Evolutionary conservation across 2,888 invertebrate genomes (phyloP).

Genomic region (Entomobrya proxima): DNA sequence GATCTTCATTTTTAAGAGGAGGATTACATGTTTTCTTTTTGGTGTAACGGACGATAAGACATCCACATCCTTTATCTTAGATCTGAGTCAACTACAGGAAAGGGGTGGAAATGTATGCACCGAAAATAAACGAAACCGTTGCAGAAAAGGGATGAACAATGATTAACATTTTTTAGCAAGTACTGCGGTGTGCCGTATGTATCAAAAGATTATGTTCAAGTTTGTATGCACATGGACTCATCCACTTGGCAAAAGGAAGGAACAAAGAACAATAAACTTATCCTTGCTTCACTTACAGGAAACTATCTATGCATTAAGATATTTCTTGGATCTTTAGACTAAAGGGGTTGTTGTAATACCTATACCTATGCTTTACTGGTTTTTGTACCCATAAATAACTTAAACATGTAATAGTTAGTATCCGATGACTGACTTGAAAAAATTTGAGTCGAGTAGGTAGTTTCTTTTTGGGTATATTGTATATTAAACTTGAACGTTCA

Average conservation of each 20-base stretch:
- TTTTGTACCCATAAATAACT: not conserved
- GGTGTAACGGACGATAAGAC: slow-evolving; percentile 56
- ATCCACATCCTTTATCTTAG: slow-evolving; percentile 36
- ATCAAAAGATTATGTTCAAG: slow-evolving; percentile 8
- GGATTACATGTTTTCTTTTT: not conserved
- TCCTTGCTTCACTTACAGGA: slow-evolving; percentile 40
- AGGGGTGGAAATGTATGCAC: not conserved
- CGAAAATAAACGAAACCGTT: not conserved
- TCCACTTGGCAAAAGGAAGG: slow-evolving; percentile 17
- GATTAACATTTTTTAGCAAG: slow-evolving; percentile 25
- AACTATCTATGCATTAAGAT: not conserved
- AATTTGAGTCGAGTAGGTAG: not conserved
- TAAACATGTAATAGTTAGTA: not conserved
- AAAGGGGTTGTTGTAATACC: not conserved
- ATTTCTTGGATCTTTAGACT: not conserved
- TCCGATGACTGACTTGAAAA: not conserved
- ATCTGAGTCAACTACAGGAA: slow-evolving; percentile 3
- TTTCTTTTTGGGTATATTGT: not conserved
- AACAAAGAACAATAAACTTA: slow-evolving; percentile 14
- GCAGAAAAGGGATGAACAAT: not conserved
- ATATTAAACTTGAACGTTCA: slow-evolving; percentile 18
- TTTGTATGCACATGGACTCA: not conserved
- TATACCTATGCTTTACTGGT: not conserved
- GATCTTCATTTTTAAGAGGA: slow-evolving; percentile 10
- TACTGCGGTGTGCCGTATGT: slow-evolving; percentile 5